Evolutionary conservation across 1,140 invertebrate genomes (phyloP).

Genomic region (Cotesia glomerata): DNA sequence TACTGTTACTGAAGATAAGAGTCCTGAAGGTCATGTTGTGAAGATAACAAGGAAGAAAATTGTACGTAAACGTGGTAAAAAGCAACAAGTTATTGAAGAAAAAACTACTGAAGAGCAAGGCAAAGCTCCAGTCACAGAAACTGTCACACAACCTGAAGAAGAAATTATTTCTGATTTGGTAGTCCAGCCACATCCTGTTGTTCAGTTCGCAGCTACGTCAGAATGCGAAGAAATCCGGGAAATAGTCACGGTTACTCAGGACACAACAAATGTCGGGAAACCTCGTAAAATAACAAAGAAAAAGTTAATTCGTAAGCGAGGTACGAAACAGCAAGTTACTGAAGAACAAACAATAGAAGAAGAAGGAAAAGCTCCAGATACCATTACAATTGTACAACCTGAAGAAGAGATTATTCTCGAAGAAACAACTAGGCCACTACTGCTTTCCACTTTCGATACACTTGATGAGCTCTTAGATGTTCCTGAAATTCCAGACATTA

Average conservation of each 20-base stretch:
- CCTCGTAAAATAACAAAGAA: slow-evolving; percentile 51
- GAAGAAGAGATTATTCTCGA: slow-evolving; percentile 41
- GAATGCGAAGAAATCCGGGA: slow-evolving; percentile 54
- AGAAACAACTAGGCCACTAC: neutral
- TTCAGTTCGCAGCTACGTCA: slow-evolving; percentile 6
- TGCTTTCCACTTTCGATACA: neutral
- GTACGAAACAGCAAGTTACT: slow-evolving; percentile 18
- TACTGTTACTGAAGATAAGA: slow-evolving; percentile 32
- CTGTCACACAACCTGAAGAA: slow-evolving; percentile 42
- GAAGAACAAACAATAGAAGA: slow-evolving; percentile 24
- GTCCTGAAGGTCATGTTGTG: slow-evolving; percentile 41
- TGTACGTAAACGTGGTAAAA: slow-evolving; percentile 43
- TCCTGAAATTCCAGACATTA: neutral
- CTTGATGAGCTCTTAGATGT: neutral
- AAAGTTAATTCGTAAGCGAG: neutral
- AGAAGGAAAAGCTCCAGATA: slow-evolving; percentile 25
- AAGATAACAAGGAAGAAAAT: slow-evolving; percentile 33
- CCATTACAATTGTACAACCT: slow-evolving; percentile 38
- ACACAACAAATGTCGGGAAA: slow-evolving; percentile 52
- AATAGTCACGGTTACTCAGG: slow-evolving; percentile 58
- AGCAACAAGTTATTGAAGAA: slow-evolving; percentile 45
- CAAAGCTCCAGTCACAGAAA: slow-evolving; percentile 51
- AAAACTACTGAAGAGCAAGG: slow-evolving; percentile 56
- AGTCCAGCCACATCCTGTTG: slow-evolving; percentile 1
- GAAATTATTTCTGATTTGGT: slow-evolving; percentile 39